Conservation (phyloP, 2,797 vertebrate species). For the Sebastes diaconus region DNA sequence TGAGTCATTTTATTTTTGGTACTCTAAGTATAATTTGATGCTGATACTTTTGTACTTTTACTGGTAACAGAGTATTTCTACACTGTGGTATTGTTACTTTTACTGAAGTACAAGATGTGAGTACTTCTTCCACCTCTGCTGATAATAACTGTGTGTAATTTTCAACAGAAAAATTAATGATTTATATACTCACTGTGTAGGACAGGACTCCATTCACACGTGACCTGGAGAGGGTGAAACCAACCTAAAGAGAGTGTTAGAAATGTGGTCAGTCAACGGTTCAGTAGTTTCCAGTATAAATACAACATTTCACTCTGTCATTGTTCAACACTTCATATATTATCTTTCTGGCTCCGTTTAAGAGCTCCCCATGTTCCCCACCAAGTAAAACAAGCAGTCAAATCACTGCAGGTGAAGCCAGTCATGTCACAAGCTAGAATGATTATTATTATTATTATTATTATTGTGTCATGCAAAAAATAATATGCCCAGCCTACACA, state of each 20-base stretch:
- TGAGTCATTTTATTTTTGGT: too few species aligned
- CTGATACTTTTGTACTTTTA: too few species aligned
- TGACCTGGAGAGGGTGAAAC: conserved; percentile 85
- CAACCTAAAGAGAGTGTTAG: conserved; percentile 72
- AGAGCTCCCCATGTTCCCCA: not conserved
- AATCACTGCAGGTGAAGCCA: not conserved
- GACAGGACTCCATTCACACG: conserved; percentile 79
- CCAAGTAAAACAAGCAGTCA: not conserved
- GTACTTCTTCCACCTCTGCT: too few species aligned
- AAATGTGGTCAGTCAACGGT: not conserved
- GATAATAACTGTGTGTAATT: too few species aligned
- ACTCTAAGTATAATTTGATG: too few species aligned
- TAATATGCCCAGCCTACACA: too few species aligned
- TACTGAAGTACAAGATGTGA: too few species aligned
- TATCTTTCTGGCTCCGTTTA: not conserved
- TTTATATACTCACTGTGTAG: conserved; percentile 82
- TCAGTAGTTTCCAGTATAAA: not conserved
- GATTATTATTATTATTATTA: too few species aligned
- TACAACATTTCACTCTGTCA: not conserved
- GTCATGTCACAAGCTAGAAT: not conserved
- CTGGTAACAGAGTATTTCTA: too few species aligned
- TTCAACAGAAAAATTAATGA: not conserved
- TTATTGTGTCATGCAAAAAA: too few species aligned
- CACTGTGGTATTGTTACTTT: too few species aligned
- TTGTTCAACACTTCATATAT: not conserved